Percentiles rank a stretch among this genome's conserved stretches.
phyloP scores from a whole-genome alignment of 2,888 invertebrate species.

The Nemotelus nigrinus region DNA sequence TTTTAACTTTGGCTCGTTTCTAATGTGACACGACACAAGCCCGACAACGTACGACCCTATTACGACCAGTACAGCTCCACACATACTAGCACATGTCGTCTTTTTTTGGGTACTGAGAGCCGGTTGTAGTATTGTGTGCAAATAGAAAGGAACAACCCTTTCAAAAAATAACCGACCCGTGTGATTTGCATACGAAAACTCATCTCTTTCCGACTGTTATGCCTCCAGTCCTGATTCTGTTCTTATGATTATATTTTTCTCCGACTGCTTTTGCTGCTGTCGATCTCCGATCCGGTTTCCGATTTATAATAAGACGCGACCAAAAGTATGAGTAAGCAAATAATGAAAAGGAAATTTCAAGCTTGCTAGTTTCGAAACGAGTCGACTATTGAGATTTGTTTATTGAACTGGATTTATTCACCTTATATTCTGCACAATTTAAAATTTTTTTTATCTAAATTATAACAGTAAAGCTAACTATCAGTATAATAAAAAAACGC shows the following conservation, averaged over 20 bases:
- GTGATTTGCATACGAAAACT: slow-evolving; percentile 51
- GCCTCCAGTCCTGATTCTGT: not conserved
- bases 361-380: too few relatives aligned
- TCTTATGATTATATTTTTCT: slow-evolving; percentile 8
- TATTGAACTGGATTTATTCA: too few relatives aligned
- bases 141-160: slow-evolving; percentile 49
- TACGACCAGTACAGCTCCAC: not conserved
- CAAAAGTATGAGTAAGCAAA: too few relatives aligned
- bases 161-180: slow-evolving; percentile 51
- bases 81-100: slow-evolving; percentile 3
- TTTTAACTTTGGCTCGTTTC: slow-evolving; percentile 38
- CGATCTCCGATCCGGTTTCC: not conserved
- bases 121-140: slow-evolving; percentile 6
- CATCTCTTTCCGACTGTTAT: slow-evolving; percentile 27
- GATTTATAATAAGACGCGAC: too few relatives aligned
- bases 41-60: slow-evolving; percentile 11
- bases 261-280: slow-evolving; percentile 43
- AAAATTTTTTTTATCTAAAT: too few relatives aligned
- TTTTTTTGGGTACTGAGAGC: not conserved
- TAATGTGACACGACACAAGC: slow-evolving; percentile 39
- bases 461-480: too few relatives aligned
- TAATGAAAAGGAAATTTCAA: too few relatives aligned
- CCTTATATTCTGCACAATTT: too few relatives aligned
- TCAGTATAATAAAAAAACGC: too few relatives aligned
- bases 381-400: too few relatives aligned